phyloP scores from a whole-genome alignment of 2,888 invertebrate genomes.

The Drosophila trichaetosa region DNA sequence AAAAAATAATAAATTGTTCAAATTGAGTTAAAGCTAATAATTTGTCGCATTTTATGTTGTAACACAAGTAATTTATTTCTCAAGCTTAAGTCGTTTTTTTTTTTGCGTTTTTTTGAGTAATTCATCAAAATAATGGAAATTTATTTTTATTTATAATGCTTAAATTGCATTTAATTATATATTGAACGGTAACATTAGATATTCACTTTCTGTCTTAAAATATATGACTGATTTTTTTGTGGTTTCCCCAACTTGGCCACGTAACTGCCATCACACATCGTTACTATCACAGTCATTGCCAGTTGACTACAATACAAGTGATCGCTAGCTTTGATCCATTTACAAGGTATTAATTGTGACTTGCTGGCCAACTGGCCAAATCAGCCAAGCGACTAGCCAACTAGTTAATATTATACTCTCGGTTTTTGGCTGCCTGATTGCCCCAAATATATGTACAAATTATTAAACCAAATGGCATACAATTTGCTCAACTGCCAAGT shows the following conservation, averaged over 20 bases:
- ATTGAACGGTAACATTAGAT: background rate
- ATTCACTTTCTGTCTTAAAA: background rate
- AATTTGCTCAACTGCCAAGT: conserved; percentile 39
- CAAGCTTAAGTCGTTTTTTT: background rate
- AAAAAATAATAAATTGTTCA: background rate
- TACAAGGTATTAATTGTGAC: conserved; percentile 13
- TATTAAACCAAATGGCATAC: conserved; percentile 30
- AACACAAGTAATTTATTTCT: background rate
- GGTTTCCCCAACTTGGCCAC: conserved; percentile 19
- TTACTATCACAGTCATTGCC: conserved; percentile 36
- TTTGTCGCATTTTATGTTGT: background rate
- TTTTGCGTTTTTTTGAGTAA: background rate
- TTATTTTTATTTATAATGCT: background rate
- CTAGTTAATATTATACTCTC: conserved; percentile 10
- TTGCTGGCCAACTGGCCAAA: conserved; percentile 21
- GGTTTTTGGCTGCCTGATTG: background rate
- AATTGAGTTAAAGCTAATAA: background rate
- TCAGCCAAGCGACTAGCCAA: conserved; percentile 26
- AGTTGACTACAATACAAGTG: conserved; percentile 7
- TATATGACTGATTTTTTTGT: conserved; percentile 14
- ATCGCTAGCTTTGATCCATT: conserved; percentile 33
- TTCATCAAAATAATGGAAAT: background rate
- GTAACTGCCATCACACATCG: conserved; percentile 10
- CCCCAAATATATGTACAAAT: conserved; percentile 8
- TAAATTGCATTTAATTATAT: background rate